phyloP scores from a whole-genome alignment of 35 echinoderm and acorn worm species.

The Diadema setosum region DNA sequence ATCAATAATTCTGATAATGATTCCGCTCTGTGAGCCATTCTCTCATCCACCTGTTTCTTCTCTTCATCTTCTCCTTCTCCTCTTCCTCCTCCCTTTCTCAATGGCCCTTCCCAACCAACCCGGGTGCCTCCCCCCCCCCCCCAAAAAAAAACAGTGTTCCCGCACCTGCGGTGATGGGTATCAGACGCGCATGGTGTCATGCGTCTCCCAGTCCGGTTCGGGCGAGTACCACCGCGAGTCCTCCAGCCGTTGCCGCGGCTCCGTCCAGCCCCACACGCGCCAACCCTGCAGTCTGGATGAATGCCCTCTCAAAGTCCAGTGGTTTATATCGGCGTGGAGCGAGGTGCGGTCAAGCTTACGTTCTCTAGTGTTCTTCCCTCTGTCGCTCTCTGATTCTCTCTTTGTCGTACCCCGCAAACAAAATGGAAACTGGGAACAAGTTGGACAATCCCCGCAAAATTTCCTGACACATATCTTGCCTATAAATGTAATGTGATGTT shows the following conservation, averaged over 20 bases:
- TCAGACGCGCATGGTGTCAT: constrained; percentile 61
- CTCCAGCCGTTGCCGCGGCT: constrained; percentile 17
- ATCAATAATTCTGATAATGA: neutral
- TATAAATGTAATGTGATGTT: too few relatives aligned
- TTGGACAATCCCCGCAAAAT: too few relatives aligned
- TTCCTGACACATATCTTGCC: too few relatives aligned
- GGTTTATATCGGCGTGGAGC: constrained; percentile 99
- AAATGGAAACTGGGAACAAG: too few relatives aligned
- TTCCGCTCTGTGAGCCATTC: neutral
- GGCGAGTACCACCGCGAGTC: constrained; percentile 20
- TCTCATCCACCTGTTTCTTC: neutral
- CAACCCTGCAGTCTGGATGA: constrained; percentile 46
- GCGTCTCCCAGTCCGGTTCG: constrained; percentile 34
- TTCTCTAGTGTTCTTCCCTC: neutral
- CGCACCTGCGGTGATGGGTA: constrained; percentile 74
- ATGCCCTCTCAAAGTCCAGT: constrained; percentile 91
- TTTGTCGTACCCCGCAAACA: too few relatives aligned
- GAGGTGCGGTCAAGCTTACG: constrained; percentile 54
- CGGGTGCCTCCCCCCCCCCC: neutral
- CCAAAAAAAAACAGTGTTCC: constrained; percentile 72
- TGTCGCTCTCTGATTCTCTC: neutral
- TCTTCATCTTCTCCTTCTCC: neutral
- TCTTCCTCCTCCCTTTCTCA: neutral
- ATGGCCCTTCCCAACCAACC: neutral
- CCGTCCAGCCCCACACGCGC: constrained; percentile 22